Base-by-base conservation (phyloP, 2,888 invertebrate species). In the Xiphydria camelus region DNA sequence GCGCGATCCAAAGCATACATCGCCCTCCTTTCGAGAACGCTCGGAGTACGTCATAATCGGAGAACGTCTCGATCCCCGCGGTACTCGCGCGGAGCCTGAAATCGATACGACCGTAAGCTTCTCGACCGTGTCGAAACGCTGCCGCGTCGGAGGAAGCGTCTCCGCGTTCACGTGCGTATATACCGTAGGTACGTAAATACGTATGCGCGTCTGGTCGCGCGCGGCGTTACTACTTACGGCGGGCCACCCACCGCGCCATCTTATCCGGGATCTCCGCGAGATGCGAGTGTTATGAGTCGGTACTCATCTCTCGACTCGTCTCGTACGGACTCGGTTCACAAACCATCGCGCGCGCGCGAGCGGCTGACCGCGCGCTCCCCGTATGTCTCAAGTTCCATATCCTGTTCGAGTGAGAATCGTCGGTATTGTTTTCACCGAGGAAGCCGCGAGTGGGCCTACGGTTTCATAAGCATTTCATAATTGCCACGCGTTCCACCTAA, bases 161-260 rank as follows among this genome's bases (percentile, higher is more conserved):
- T 5, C 14, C 12, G 29, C 12, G n/a, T n/a, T n/a, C n/a, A n/a
- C n/a, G n/a, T n/a, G n/a, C n/a, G n/a, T n/a, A n/a, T n/a, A n/a
- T n/a, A n/a, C n/a, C n/a, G n/a, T n/a, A n/a, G n/a, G n/a, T n/a
- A n/a, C n/a, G n/a, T n/a, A n/a, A n/a, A 29, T 29, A 29, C 14
- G 1, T 2, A 10, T 15, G 14, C 3, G 6, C 12, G 15, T 14
- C 29, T 29, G n/a, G n/a, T n/a, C n/a, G n/a, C n/a, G 12, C 15
- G 53, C 52, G 53, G 61, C 60, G 53, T 61, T 62, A 60, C 58
- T 59, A 58, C 61, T 60, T 57, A 56, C 58, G 40, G 51, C 43
- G 39, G 73, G 63, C 74, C 74, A 74, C 74, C 74, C 74, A 73
- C 73, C 61, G 67, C 61, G 74, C 66, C 67, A 66, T 64, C 67